phyloP scores from a whole-genome alignment of 2,888 invertebrate species.

The Onchidella celtica region DNA sequence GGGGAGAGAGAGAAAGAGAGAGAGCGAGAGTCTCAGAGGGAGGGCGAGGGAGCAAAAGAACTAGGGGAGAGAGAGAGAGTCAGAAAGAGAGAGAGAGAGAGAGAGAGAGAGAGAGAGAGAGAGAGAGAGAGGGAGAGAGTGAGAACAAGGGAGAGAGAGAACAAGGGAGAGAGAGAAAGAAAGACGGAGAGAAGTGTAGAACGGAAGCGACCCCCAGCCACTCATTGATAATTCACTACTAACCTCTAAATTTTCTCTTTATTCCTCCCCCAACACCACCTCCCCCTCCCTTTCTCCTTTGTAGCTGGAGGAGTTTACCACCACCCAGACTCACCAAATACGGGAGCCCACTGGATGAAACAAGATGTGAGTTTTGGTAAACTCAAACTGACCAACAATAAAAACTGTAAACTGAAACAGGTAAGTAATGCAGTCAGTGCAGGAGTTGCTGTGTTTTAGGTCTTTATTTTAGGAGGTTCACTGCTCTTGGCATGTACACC shows the following conservation, averaged over 20 bases:
- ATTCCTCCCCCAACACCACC: no score
- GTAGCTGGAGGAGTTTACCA: no score
- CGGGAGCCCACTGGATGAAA: slow-evolving; percentile 81
- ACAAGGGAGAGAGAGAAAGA: background rate
- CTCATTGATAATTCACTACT: no score
- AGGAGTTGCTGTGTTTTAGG: no score
- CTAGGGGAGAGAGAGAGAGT: no score
- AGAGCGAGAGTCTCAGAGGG: background rate
- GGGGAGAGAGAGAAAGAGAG: background rate
- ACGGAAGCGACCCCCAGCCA: background rate
- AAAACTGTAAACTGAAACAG: slow-evolving; percentile 68
- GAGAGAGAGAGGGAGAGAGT: slow-evolving; percentile 13
- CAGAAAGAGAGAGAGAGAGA: no score
- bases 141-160: no score
- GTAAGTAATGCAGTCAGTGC: no score
- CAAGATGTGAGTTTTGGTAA: slow-evolving; percentile 80
- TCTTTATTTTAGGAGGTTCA: no score
- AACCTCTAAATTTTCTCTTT: background rate
- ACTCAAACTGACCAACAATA: slow-evolving; percentile 81
- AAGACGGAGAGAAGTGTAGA: background rate
- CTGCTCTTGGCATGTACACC: no score
- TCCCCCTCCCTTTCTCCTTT: slow-evolving; percentile 45
- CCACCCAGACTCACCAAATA: slow-evolving; percentile 81
- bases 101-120: background rate
- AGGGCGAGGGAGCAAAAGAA: background rate